A percentile compares a stretch with the other conserved stretches of the same genome.
Conservation (phyloP, 2,888 invertebrate genomes). For the Timandra comae region DNA sequence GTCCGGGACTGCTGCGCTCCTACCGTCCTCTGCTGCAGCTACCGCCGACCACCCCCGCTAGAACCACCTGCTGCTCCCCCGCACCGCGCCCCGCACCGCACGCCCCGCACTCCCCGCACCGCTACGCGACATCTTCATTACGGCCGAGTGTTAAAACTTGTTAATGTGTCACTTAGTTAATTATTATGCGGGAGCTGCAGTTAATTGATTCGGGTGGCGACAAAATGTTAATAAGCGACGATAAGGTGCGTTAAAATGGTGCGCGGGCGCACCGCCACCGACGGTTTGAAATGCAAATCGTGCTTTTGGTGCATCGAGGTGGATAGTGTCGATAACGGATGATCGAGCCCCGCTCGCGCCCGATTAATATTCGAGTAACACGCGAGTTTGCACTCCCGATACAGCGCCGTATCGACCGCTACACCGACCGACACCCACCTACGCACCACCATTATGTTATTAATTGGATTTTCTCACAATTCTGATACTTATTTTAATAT, state of each 20-base stretch:
- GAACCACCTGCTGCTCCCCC: conserved; percentile 24
- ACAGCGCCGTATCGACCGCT: conserved; percentile 24
- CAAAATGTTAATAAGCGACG: conserved; percentile 71
- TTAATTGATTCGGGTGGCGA: conserved; percentile 70
- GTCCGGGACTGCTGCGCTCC: neutral
- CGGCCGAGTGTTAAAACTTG: conserved; percentile 71
- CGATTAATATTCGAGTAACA: conserved; percentile 55
- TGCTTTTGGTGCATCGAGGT: conserved; percentile 46
- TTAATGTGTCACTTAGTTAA: conserved; percentile 68
- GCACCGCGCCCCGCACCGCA: conserved; percentile 31
- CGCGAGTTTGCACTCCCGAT: conserved; percentile 49
- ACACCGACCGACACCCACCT: conserved; percentile 1
- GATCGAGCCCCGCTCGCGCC: too few species aligned
- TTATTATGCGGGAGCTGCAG: conserved; percentile 61
- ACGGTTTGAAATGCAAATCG: conserved; percentile 52
- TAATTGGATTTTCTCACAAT: too few species aligned
- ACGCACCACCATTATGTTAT: too few species aligned
- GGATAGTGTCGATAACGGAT: conserved; percentile 48
- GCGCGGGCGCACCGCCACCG: conserved; percentile 3
- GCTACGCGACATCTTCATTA: conserved; percentile 73
- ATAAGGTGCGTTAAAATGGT: conserved; percentile 32
- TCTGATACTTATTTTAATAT: too few species aligned
- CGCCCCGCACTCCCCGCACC: conserved; percentile 35
- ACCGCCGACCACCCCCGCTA: neutral
- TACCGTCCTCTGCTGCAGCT: too few species aligned